Base-by-base conservation (phyloP, 2,113 vertebrate species). In the Cephalopholis sonnerati region DNA sequence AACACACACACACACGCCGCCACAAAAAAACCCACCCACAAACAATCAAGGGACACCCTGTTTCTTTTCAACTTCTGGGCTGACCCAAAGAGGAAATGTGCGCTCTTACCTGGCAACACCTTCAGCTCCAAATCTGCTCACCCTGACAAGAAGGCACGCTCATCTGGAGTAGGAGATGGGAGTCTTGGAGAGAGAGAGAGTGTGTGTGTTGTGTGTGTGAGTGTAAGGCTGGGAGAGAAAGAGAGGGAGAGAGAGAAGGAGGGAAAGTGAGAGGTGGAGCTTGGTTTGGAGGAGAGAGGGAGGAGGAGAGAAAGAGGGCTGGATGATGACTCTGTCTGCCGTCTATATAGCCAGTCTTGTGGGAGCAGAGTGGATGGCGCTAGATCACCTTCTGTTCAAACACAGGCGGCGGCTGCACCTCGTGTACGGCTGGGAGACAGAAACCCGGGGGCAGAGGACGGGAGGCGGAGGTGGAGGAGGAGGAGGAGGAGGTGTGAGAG, bases 101-200 rank as follows among this genome's bases (percentile, higher is more conserved):
- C 16, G 7, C 32, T 81, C 93, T 84, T 94, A 94, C 94, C 94
- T 94, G 90, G 80, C 66, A 89, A 88, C 92, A 93, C 90, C 88
- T 91, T 92, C 89, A 93, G 90, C 82, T 90, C 85, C 83, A 29
- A 86, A 88, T 91, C 86, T 81, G 86, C 83, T 87, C 65, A 10
- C 79, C 81, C 86, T 84, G 82, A 82, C 82, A 77, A 85, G 83
- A 77, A 90, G 78, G 86, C 81, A 54, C 85, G 85, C 90, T 92
- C 87, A 88, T 93, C 90, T 87, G 87, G 79, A 92, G 89, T 85
- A 81, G 73, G 87, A 89, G 82, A 84, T 65, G 70, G 73, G 81
- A 79, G 77, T 82, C 81, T 79, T 65, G 41, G 64, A 83, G 84
- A 51, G 81, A 79, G 72, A 54, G 77, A 66, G 87, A 13, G 77